Evolutionary conservation across 1,140 invertebrate genomes (phyloP), one percentile per base, ranked within the genome.

Genomic region (Musca vetustissima): DNA sequence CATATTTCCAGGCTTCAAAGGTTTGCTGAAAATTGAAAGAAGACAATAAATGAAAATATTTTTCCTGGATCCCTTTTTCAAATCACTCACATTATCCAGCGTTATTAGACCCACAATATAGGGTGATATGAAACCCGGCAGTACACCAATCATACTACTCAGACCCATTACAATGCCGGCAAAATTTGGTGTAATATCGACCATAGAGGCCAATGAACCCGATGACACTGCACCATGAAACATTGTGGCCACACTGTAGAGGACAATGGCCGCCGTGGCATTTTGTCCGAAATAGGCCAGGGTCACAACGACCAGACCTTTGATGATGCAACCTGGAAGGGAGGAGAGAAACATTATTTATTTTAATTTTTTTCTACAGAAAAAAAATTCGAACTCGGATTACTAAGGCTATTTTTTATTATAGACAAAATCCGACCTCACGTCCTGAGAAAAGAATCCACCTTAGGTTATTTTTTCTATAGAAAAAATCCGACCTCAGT

Each of bases 121-220:
- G 0, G 88, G 87, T 4, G 88, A 88, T 21, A 89, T 78, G 61
- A 88, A 88, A 24, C 87, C 87, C 1, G 84, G 80, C 28, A 83
- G 76, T 24, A 83, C 79, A 0, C 84, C 81, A n/a, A 89, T 78
- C 71, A 87, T 79, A 25, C 87, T 86, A 67, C 82, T 83, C 14
- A 89, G 83, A 1, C 88, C 88, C 15, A 89, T 79, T 0, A 87
- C 74, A 9, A 89, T 80, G 69, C 85, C 85, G n/a, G 88, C 88
- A 79, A 89, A 90, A 82, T 90, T 91, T 0, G 90, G 89, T 57
- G 88, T 87, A 13, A 90, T 79, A 70, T 91, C 90, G 2, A 91
- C 88, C 24, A 89, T 83, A n/a, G 83, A 86, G 1, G 89, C 85
- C 43, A 91, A 76, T 0, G 86, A 85, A 2, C 89, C 89, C 0